Percentiles rank a stretch among this genome's conserved stretches.
phyloP scores from a whole-genome alignment of 1,140 invertebrate genomes.

The Stegodyphus mimosarum region DNA sequence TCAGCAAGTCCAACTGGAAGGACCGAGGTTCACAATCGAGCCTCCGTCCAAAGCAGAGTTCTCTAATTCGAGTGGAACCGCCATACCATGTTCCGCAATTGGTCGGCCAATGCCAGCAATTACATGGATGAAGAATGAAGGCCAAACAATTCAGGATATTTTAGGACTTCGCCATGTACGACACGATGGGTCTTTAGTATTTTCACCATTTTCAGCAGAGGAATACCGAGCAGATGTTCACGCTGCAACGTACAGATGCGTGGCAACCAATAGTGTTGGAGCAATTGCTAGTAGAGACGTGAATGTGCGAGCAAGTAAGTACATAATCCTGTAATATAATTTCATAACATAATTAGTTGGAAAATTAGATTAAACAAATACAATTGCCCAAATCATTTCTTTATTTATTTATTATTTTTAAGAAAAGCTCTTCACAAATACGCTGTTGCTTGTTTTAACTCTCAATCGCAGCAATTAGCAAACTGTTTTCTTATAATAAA shows the following conservation, averaged over 20 bases:
- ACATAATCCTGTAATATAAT: not conserved
- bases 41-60: slow-evolving; percentile 91
- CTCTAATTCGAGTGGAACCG: slow-evolving; percentile 91
- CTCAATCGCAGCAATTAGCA: no score
- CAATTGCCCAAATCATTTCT: not conserved
- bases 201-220: slow-evolving; percentile 66
- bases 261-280: slow-evolving; percentile 88
- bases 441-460: no score
- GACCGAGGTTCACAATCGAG: slow-evolving; percentile 91
- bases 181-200: slow-evolving; percentile 68
- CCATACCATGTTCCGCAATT: slow-evolving; percentile 90
- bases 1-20: slow-evolving; percentile 65
- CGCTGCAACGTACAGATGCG: slow-evolving; percentile 77
- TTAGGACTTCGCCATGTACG: slow-evolving; percentile 77
- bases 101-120: slow-evolving; percentile 91
- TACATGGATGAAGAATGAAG: slow-evolving; percentile 77
- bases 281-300: slow-evolving; percentile 91
- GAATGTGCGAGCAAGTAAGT: slow-evolving; percentile 91
- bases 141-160: slow-evolving; percentile 62
- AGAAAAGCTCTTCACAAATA: no score
- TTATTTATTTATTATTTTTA: slow-evolving; percentile 10
- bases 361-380: no score
- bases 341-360: not conserved
- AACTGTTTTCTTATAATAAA: no score
- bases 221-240: slow-evolving; percentile 73